Evolutionary conservation across 2,797 vertebrate species (phyloP).

Genomic region (Arnoldichthys spilopterus): DNA sequence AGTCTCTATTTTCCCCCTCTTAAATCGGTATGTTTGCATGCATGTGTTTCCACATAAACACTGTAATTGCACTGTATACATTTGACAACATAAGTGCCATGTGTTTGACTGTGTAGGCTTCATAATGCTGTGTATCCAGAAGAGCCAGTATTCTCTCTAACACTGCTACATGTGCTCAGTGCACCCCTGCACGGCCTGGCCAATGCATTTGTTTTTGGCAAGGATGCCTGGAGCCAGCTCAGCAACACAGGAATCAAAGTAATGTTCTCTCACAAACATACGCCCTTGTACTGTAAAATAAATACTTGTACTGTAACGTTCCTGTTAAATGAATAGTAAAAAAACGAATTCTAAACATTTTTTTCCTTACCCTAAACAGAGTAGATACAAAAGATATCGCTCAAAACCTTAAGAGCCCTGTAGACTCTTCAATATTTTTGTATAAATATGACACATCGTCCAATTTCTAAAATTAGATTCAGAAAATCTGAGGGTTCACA

Average conservation of each 20-base stretch:
- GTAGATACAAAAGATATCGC: no score
- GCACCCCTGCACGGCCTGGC: slow-evolving; percentile 84
- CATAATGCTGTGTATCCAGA: slow-evolving; percentile 80
- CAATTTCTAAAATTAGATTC: no score
- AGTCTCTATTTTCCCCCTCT: slow-evolving; percentile 79
- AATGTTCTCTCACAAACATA: slow-evolving; percentile 35
- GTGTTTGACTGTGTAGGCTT: slow-evolving; percentile 59
- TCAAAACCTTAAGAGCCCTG: no score
- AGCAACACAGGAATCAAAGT: slow-evolving; percentile 81
- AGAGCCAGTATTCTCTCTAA: slow-evolving; percentile 79
- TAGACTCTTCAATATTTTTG: no score
- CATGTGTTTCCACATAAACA: background rate
- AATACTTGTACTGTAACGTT: no score
- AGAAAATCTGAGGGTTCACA: no score
- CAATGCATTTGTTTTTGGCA: slow-evolving; percentile 82
- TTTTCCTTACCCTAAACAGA: no score
- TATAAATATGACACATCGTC: no score
- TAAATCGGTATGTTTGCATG: slow-evolving; percentile 78
- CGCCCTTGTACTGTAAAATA: slow-evolving; percentile 8
- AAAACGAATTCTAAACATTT: no score
- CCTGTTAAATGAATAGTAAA: no score
- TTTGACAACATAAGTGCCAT: background rate
- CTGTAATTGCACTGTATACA: background rate
- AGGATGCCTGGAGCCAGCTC: slow-evolving; percentile 82
- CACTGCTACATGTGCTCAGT: slow-evolving; percentile 81